These are phyloP conservation scores for Malachius bipustulatus DNA, from an alignment of 2,888 invertebrate genomes.

Conservation along the genomic window DNA sequence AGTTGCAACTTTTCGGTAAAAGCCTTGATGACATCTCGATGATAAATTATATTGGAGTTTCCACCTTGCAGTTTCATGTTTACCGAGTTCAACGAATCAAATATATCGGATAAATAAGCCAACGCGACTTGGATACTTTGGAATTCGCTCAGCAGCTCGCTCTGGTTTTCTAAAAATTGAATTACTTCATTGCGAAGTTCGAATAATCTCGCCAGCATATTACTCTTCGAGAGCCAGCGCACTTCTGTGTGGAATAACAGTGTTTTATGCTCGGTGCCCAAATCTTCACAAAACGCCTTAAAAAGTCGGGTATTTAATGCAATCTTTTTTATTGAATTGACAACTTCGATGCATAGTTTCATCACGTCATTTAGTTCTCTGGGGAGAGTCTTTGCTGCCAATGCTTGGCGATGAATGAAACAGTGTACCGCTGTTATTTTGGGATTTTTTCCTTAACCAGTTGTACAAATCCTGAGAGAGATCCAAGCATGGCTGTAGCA, in stretches of 20 bases:
- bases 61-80: constrained; percentile 6
- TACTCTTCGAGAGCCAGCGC: constrained; percentile 4
- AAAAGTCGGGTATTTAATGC: constrained; percentile 6
- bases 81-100: constrained; percentile 2
- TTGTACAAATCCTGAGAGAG: constrained; percentile 2
- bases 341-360: constrained; percentile 4
- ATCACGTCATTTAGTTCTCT: neutral
- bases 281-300: constrained; percentile 5
- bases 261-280: constrained; percentile 4
- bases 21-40: constrained; percentile 3
- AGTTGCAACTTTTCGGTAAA: constrained; percentile 3
- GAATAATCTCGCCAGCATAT: constrained; percentile 4
- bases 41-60: constrained; percentile 1
- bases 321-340: neutral
- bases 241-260: constrained; percentile 6
- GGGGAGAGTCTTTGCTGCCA: constrained; percentile 2
- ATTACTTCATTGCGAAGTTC: constrained; percentile 5
- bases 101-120: constrained; percentile 4
- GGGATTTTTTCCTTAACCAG: neutral
- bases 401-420: constrained; percentile 1
- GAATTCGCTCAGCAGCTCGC: neutral
- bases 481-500: neutral
- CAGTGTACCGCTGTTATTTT: neutral
- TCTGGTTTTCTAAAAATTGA: constrained; percentile 2
- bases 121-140: constrained; percentile 1